Percentiles rank a stretch among this genome's conserved stretches.
These are phyloP conservation scores for Otis tarda DNA, from an alignment of 2,113 vertebrate genomes.

Conservation along the genomic window DNA sequence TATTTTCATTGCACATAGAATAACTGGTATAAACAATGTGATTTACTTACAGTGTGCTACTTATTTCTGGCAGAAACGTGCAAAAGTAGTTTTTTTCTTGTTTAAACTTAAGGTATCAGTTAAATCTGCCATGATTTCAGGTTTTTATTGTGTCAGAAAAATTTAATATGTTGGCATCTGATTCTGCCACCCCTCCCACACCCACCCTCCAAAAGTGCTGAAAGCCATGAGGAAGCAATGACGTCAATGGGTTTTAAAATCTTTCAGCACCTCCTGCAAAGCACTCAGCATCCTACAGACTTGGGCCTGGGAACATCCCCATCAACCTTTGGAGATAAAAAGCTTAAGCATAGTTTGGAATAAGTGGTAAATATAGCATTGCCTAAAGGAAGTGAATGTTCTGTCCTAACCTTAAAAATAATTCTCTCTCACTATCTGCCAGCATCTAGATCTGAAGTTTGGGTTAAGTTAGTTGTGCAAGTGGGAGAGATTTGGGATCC, in stretches of 20 bases:
- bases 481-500: not conserved
- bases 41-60: slow-evolving; percentile 45
- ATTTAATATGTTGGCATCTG: not conserved
- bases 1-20: slow-evolving; percentile 5
- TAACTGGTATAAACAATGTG: not conserved
- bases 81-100: slow-evolving; percentile 47
- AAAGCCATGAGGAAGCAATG: not conserved
- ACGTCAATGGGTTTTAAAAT: not conserved
- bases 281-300: not conserved
- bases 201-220: not conserved
- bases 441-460: not conserved
- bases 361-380: not conserved
- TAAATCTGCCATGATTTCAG: slow-evolving; percentile 37
- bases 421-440: not conserved
- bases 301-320: not conserved
- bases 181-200: not conserved
- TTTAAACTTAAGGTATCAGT: slow-evolving; percentile 39
- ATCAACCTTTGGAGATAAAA: slow-evolving; percentile 50
- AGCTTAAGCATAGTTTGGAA: not conserved
- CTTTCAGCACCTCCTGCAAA: not conserved
- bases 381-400: not conserved
- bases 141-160: slow-evolving; percentile 50
- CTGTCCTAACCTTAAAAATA: not conserved
- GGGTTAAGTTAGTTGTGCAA: not conserved
- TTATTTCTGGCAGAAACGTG: slow-evolving; percentile 53